These are phyloP conservation scores for Tetramorium bicarinatum DNA, from an alignment of 2,888 invertebrate genomes.

Conservation along the genomic window DNA sequence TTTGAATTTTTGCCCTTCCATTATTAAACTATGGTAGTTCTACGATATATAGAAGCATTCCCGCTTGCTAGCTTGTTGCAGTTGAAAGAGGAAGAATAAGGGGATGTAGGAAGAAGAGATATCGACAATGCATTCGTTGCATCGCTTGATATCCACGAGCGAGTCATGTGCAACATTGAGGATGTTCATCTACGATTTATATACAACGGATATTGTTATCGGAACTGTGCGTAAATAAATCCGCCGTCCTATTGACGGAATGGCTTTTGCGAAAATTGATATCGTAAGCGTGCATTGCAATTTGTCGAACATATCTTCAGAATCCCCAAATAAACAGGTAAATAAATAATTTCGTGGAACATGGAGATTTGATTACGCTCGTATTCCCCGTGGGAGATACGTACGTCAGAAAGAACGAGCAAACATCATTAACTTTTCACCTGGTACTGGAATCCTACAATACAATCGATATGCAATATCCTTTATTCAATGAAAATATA, in stretches of 20 bases:
- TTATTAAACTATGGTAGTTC: conserved; percentile 40
- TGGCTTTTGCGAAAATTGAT: conserved; percentile 41
- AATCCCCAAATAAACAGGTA: conserved; percentile 32
- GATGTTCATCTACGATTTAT: conserved; percentile 38
- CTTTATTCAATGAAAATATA: not conserved
- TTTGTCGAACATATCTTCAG: conserved; percentile 29
- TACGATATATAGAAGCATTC: not conserved
- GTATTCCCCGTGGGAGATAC: not conserved
- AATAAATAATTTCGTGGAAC: conserved; percentile 34
- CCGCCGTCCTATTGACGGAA: conserved; percentile 12
- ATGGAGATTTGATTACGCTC: conserved; percentile 26
- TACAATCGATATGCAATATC: conserved; percentile 2
- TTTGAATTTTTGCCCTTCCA: conserved; percentile 37
- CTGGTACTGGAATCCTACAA: not conserved
- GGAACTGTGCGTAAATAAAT: conserved; percentile 37
- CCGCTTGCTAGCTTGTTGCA: not conserved
- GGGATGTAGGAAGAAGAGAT: not conserved
- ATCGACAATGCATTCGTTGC: conserved; percentile 28
- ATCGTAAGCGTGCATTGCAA: conserved; percentile 19
- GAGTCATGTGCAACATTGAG: conserved; percentile 36
- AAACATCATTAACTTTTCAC: conserved; percentile 44
- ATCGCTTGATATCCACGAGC: conserved; percentile 3
- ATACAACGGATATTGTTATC: conserved; percentile 49
- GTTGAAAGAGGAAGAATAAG: not conserved
- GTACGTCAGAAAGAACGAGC: conserved; percentile 20